phyloP scores from a whole-genome alignment of 2,113 vertebrate genomes.

The Corythaixoides concolor region DNA sequence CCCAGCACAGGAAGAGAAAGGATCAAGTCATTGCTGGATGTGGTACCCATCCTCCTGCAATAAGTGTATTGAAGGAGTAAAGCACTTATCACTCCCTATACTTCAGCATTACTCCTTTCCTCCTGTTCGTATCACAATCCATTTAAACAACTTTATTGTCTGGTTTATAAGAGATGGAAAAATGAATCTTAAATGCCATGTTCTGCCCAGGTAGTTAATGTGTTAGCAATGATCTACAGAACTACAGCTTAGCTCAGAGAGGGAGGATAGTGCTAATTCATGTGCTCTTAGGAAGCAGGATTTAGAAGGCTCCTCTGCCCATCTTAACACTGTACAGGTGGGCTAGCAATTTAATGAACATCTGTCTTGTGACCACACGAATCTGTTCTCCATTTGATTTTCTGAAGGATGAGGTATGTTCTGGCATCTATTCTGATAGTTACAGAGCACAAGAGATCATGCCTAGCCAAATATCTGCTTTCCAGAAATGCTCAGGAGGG shows the following conservation, averaged over 20 bases:
- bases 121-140: background rate
- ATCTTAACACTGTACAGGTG: background rate
- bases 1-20: background rate
- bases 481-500: background rate
- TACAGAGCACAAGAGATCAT: background rate
- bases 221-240: background rate
- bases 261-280: background rate
- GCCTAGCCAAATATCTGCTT: background rate
- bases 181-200: background rate
- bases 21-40: background rate
- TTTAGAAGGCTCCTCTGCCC: background rate
- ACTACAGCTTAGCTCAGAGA: background rate
- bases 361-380: background rate
- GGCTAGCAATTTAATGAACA: background rate
- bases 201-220: background rate
- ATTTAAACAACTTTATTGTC: background rate
- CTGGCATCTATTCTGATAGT: background rate
- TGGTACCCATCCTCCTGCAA: background rate
- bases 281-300: background rate
- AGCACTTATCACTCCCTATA: background rate
- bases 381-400: background rate
- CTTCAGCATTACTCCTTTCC: background rate
- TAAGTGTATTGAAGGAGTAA: background rate
- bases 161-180: background rate
- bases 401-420: background rate